Evolutionary conservation across 2,113 vertebrate genomes (phyloP).

Genomic region (western clawed frog (Xenopus tropicalis)): UCB_Xtro_10.0 CM004452.2:14944501-14945000

Average conservation of each 20-base stretch:
- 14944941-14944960: conserved; percentile 11
- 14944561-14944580: conserved; percentile 80
- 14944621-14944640: conserved; percentile 82
- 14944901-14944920: conserved; percentile 21
- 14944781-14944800: conserved; percentile 52
- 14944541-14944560: conserved; percentile 99
- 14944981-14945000: background rate
- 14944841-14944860: no score
- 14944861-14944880: conserved; percentile 66
- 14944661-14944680: conserved; percentile 89
- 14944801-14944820: no score
- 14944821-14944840: no score
- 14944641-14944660: conserved; percentile 89
- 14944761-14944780: conserved; percentile 5
- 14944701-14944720: conserved; percentile 69
- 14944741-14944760: conserved; percentile 20
- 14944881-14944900: conserved; percentile 48
- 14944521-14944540: conserved; percentile 97
- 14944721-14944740: conserved; percentile 25
- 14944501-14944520: conserved; percentile 98
- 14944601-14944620: conserved; percentile 96
- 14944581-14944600: conserved; percentile 98
- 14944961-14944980: background rate
- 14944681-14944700: conserved; percentile 86
- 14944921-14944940: conserved; percentile 30